A percentile compares a stretch with the other conserved stretches of the same genome.
phyloP scores from a whole-genome alignment of 2,888 invertebrate genomes.

The Papilio elwesi region DNA sequence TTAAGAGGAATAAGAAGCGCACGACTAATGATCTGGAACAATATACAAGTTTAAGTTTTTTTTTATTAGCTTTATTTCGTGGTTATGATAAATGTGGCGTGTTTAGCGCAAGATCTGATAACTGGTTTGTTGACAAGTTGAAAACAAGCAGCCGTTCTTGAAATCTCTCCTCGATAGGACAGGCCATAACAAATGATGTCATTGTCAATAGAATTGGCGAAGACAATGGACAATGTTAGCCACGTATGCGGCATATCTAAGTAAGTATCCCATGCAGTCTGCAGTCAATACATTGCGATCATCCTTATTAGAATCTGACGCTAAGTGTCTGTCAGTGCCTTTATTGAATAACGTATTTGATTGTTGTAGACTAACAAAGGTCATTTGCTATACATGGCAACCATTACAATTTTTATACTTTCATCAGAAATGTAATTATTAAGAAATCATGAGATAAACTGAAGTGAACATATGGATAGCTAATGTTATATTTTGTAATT shows the following conservation, averaged over 20 bases:
- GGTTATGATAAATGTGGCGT: constrained; percentile 28
- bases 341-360: neutral
- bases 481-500: too few species aligned
- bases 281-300: constrained; percentile 36
- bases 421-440: too few species aligned
- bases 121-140: constrained; percentile 29
- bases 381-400: too few species aligned
- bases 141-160: constrained; percentile 37
- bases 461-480: too few species aligned
- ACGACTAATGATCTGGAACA: constrained; percentile 15
- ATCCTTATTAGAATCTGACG: constrained; percentile 23
- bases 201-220: constrained; percentile 51
- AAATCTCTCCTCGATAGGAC: constrained; percentile 43
- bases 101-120: constrained; percentile 9
- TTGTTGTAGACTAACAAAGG: too few species aligned
- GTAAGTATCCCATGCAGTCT: constrained; percentile 33
- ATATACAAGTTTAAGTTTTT: constrained; percentile 12
- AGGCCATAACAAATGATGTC: constrained; percentile 51
- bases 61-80: constrained; percentile 15
- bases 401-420: too few species aligned
- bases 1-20: neutral
- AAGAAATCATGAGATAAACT: too few species aligned
- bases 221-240: constrained; percentile 56
- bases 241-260: constrained; percentile 49
- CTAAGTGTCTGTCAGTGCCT: constrained; percentile 20